A percentile compares a stretch with the other conserved stretches of the same genome.
Evolutionary conservation across 2,888 invertebrate species (phyloP).

Genomic region (Orthosia gracilis): DNA sequence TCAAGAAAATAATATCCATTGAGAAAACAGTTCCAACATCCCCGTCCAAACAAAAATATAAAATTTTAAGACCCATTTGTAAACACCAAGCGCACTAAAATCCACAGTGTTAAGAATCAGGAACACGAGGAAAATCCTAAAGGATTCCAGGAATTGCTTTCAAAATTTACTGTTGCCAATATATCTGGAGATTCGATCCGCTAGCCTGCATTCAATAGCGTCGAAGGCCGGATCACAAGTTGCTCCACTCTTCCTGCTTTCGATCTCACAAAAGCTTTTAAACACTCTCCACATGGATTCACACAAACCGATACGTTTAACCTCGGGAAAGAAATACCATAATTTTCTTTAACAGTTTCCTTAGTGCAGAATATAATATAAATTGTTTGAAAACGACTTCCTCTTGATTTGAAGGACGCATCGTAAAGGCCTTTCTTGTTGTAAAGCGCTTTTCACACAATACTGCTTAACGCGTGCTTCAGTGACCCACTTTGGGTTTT

Average conservation of each 20-base stretch:
- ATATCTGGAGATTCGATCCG: conserved; percentile 62
- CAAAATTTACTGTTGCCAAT: conserved; percentile 62
- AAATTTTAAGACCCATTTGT: conserved; percentile 47
- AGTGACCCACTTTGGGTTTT: conserved; percentile 52
- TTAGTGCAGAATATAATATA: conserved; percentile 71
- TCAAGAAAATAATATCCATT: conserved; percentile 1
- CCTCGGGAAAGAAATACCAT: conserved; percentile 69
- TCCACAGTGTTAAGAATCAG: conserved; percentile 51
- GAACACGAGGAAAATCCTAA: conserved; percentile 58
- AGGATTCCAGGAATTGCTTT: conserved; percentile 63
- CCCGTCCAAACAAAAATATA: conserved; percentile 7
- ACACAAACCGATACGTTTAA: conserved; percentile 74
- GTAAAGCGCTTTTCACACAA: conserved; percentile 52
- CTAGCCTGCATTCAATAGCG: conserved; percentile 64
- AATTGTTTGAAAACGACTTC: conserved; percentile 73
- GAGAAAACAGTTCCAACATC: background rate
- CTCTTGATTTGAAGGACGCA: conserved; percentile 54
- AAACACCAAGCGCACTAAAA: conserved; percentile 42
- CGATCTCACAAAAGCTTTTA: conserved; percentile 76
- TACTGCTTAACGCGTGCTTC: conserved; percentile 38
- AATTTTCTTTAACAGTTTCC: conserved; percentile 80
- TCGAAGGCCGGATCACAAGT: conserved; percentile 68
- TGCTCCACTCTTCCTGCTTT: conserved; percentile 66
- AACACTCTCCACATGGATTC: conserved; percentile 72
- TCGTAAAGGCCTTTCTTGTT: conserved; percentile 45